Percentiles rank a stretch among this genome's conserved stretches.
Evolutionary conservation across 2,113 vertebrate species (phyloP).

Genomic region (Lophius piscatorius): DNA sequence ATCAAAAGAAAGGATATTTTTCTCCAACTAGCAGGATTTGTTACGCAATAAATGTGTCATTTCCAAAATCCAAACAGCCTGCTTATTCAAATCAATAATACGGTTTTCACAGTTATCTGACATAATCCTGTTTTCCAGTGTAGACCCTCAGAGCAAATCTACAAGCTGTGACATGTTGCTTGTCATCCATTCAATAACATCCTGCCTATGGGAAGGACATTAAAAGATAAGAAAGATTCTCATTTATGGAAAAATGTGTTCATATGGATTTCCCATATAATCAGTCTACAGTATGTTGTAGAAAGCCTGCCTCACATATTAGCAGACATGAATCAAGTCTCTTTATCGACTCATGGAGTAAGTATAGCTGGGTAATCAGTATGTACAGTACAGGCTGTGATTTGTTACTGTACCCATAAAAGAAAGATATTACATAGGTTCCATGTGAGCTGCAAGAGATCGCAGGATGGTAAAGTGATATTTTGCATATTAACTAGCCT

Average conservation of each 20-base stretch:
- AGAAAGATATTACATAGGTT: conserved; percentile 8
- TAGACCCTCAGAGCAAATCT: conserved; percentile 38
- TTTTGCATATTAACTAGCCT: conserved; percentile 13
- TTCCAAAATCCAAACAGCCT: conserved; percentile 14
- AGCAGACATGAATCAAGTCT: conserved; percentile 62
- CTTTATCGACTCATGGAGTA: conserved; percentile 48
- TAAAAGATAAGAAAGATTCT: conserved; percentile 66
- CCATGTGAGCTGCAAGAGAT: not conserved
- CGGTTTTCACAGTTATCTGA: conserved; percentile 37
- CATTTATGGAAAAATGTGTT: conserved; percentile 67
- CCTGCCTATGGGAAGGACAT: conserved; percentile 39
- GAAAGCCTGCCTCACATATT: conserved; percentile 49
- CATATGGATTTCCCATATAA: conserved; percentile 72
- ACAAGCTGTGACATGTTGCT: conserved; percentile 47
- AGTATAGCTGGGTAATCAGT: conserved; percentile 32
- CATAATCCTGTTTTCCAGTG: conserved; percentile 56
- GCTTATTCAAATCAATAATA: conserved; percentile 33
- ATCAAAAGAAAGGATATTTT: not conserved
- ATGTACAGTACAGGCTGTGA: conserved; percentile 22
- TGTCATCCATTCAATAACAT: conserved; percentile 66
- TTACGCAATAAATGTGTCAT: not conserved
- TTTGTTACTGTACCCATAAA: conserved; percentile 35
- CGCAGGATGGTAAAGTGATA: not conserved
- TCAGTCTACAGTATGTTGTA: conserved; percentile 48
- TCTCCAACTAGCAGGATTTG: not conserved